A percentile compares a stretch with the other conserved stretches of the same genome.
These are phyloP conservation scores for Vicugna pacos DNA, from an alignment of 2,113 vertebrate species.

Conservation along the genomic window DNA sequence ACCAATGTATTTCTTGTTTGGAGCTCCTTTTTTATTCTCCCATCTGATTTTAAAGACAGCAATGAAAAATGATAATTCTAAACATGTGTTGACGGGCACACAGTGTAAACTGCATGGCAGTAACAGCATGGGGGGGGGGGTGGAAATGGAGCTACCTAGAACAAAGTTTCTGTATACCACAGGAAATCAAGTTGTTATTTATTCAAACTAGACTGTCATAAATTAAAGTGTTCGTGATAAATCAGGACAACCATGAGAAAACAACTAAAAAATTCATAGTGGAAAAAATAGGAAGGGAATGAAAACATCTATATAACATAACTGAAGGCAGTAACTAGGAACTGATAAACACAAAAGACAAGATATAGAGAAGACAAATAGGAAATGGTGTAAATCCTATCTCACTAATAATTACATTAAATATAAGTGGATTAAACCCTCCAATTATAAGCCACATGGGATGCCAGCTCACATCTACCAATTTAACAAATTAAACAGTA, in stretches of 20 bases:
- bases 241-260: no score
- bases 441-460: neutral
- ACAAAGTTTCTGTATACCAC: no score
- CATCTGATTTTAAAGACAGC: no score
- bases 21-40: no score
- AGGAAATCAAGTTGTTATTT: no score
- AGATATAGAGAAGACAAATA: neutral
- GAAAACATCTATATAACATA: neutral
- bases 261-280: neutral
- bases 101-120: no score
- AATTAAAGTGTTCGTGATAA: neutral
- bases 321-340: neutral
- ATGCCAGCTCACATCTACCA: neutral
- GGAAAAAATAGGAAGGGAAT: neutral
- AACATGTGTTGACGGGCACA: no score
- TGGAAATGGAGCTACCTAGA: no score
- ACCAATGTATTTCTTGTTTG: no score
- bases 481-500: neutral
- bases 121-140: no score
- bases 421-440: neutral
- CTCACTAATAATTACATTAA: constrained; percentile 33
- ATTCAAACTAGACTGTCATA: neutral
- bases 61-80: no score
- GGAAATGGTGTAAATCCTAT: neutral
- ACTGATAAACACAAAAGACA: neutral